phyloP scores from a whole-genome alignment of 1,140 invertebrate species.

The Heliconius hewitsoni region DNA sequence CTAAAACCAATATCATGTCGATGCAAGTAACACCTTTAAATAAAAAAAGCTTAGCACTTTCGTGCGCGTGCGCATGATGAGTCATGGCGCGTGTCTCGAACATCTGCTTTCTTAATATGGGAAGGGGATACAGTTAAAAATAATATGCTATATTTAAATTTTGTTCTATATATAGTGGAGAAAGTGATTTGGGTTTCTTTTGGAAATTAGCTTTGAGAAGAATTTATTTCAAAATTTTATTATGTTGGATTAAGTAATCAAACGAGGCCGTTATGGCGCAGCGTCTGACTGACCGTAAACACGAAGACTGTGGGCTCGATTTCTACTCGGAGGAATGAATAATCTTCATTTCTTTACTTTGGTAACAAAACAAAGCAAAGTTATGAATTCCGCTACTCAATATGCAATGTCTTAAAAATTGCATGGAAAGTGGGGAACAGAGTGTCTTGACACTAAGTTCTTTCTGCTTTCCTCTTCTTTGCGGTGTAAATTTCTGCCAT shows the following conservation, averaged over 20 bases:
- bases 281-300: background rate
- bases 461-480: background rate
- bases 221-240: too few species aligned
- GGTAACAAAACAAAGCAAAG: background rate
- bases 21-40: constrained; percentile 2
- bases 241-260: too few species aligned
- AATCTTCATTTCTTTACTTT: background rate
- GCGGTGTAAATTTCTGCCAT: too few species aligned
- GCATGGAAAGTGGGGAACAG: background rate
- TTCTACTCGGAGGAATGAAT: background rate
- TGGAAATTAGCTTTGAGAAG: background rate
- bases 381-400: background rate
- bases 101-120: constrained; percentile 23
- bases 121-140: constrained; percentile 7
- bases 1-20: constrained; percentile 7
- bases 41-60: constrained; percentile 20
- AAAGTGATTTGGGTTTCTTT: constrained; percentile 1
- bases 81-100: constrained; percentile 26
- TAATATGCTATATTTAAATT: background rate
- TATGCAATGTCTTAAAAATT: background rate
- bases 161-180: constrained; percentile 6
- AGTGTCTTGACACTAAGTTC: background rate
- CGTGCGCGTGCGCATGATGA: constrained; percentile 34
- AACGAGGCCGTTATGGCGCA: too few species aligned
- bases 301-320: background rate